Base-by-base conservation (phyloP, 2,888 invertebrate species). In the Euplexia lucipara region DNA sequence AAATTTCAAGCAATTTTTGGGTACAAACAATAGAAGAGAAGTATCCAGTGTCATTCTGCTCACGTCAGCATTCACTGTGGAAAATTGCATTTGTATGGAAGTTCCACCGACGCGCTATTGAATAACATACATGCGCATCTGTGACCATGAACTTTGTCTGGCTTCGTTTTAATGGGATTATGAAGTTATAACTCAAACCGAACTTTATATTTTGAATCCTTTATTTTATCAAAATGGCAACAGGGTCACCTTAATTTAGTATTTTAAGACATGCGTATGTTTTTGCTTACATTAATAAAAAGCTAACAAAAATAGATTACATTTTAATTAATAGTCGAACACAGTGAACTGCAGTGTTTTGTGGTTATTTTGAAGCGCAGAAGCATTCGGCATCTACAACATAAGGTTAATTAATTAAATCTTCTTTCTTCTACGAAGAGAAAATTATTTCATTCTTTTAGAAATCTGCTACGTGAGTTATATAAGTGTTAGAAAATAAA, bases 71-170 rank as follows among this genome's bases (percentile, higher is more conserved):
- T 71, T 52, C 49, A 65, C 60, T 67, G 56, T 53, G 68, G 59
- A 61, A 79, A 75, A 79, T 77, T 79, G 76, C 60, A 68, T 76
- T 77, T 79, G 61, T 72, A 68, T 71, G 53, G 58, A 72, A 72
- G 58, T 76, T 79, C 52, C 53, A 39, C 45, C 54, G 60, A 54
- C 8, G 20, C 39, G 60, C 39, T 71, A 71, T 79, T 68, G 47
- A 76, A 72, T 72, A 68, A 69, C 51, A 69, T 22, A 64, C 60
- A 57, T 69, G 56, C 52, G 59, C 62, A 67, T 57, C 44, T 68
- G 62, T 48, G 49, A 42, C 51, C 49, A 48, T 67, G 66, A 56
- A 56, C 49, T 39, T 34, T 44, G 34, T 47, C 61, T 22, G 26
- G 59, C 52, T 66, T 22, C 32, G 59, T 41, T 65, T 44, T 70